phyloP scores from a whole-genome alignment of 2,113 vertebrate genomes.

The Delphinus delphis region DNA sequence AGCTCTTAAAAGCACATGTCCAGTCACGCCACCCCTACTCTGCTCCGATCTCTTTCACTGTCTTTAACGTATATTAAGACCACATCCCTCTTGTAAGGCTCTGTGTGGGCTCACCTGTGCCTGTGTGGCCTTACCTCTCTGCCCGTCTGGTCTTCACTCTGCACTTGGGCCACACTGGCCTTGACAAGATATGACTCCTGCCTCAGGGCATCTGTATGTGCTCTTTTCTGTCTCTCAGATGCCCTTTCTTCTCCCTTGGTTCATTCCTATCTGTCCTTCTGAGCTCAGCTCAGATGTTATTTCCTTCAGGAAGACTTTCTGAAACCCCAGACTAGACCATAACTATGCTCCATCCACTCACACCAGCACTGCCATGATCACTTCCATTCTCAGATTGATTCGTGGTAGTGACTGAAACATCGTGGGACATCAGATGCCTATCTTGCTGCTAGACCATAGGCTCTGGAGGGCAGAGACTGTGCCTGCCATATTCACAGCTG shows the following conservation, averaged over 20 bases:
- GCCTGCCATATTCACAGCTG: not conserved
- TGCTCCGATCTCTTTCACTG: not conserved
- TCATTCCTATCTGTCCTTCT: not conserved
- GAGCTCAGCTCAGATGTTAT: not conserved
- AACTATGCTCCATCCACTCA: not conserved
- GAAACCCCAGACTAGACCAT: not conserved
- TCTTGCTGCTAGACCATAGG: not conserved
- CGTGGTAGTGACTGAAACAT: not conserved
- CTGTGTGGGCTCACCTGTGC: not conserved
- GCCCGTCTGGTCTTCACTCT: not conserved
- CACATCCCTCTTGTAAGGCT: not conserved
- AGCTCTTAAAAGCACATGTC: not conserved
- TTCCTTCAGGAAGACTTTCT: constrained; percentile 14
- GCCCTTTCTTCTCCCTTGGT: not conserved
- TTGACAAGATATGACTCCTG: not conserved
- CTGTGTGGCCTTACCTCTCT: not conserved
- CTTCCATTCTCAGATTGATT: not conserved
- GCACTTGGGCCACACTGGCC: not conserved
- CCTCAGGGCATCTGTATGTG: not conserved
- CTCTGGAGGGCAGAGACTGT: not conserved
- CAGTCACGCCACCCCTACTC: not conserved
- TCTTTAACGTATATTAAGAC: not conserved
- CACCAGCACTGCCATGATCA: not conserved
- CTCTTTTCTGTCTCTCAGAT: not conserved
- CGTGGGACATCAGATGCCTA: not conserved